These are phyloP conservation scores for Brachypterus glaber DNA, from an alignment of 2,888 invertebrate genomes.

Conservation along the genomic window DNA sequence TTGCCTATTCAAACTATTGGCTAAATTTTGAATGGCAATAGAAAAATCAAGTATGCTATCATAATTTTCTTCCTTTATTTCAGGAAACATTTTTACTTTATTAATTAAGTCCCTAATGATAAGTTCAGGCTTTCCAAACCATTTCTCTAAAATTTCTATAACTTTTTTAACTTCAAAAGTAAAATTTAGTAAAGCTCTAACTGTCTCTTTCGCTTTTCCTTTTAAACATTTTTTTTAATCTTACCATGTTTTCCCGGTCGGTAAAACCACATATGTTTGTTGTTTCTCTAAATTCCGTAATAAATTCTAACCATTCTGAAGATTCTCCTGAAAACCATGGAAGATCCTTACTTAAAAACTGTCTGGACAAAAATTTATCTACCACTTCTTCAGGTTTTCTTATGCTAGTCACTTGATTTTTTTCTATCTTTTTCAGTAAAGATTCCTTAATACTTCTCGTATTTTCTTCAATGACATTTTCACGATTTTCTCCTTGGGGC, in stretches of 20 bases:
- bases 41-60: constrained; percentile 1
- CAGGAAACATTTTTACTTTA: background rate
- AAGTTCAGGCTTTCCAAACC: constrained; percentile 6
- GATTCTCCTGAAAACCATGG: constrained; percentile 5
- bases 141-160: background rate
- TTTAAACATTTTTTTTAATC: constrained; percentile 4
- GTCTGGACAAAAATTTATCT: constrained; percentile 3
- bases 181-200: constrained; percentile 2
- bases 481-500: too few relatives aligned
- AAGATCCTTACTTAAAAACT: constrained; percentile 6
- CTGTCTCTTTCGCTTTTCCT: constrained; percentile 1
- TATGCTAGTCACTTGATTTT: too few relatives aligned
- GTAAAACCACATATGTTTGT: too few relatives aligned
- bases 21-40: constrained; percentile 3
- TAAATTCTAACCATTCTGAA: constrained; percentile 5
- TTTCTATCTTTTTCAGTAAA: too few relatives aligned
- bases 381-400: too few relatives aligned
- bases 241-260: too few relatives aligned
- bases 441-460: too few relatives aligned
- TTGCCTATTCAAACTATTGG: constrained; percentile 3
- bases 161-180: constrained; percentile 4
- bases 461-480: too few relatives aligned
- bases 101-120: constrained; percentile 8
- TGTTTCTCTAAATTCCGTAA: constrained; percentile 4
- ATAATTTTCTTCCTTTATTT: constrained; percentile 1